A percentile compares a stretch with the other conserved stretches of the same genome.
Conservation (phyloP, 1,140 invertebrate genomes). For the Philopotamus ludificatus region DNA sequence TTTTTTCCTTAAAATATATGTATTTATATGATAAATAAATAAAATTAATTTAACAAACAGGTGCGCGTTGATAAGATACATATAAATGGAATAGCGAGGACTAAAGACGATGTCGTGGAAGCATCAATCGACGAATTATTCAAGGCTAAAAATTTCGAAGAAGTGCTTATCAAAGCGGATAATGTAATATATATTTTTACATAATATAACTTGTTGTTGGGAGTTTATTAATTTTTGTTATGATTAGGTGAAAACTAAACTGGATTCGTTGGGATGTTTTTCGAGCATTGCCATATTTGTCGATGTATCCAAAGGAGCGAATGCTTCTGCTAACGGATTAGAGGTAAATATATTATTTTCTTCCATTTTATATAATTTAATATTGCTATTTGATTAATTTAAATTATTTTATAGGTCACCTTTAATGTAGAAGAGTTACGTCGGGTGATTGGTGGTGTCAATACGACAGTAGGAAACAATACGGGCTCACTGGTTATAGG, state of each 20-base stretch:
- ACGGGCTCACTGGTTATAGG: constrained; percentile 76
- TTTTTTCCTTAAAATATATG: not conserved
- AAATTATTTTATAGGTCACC: constrained; percentile 62
- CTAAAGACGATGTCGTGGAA: constrained; percentile 81
- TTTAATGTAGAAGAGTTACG: constrained; percentile 78
- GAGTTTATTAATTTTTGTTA: too few relatives aligned
- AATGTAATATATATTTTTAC: constrained; percentile 48
- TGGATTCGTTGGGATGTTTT: constrained; percentile 81
- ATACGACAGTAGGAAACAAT: constrained; percentile 81
- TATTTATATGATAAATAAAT: not conserved
- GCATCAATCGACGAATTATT: constrained; percentile 72
- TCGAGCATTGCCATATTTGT: constrained; percentile 76
- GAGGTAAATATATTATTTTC: constrained; percentile 59
- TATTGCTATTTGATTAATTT: not conserved
- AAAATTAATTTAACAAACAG: constrained; percentile 48
- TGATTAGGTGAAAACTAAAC: constrained; percentile 62
- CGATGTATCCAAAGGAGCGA: constrained; percentile 75
- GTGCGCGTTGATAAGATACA: constrained; percentile 76
- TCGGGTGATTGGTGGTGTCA: constrained; percentile 74
- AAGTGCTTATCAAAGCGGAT: constrained; percentile 62
- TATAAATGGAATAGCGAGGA: constrained; percentile 76
- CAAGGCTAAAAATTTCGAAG: constrained; percentile 64
- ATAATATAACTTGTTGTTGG: not conserved
- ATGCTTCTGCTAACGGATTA: constrained; percentile 71
- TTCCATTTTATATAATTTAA: not conserved